Base-by-base conservation (phyloP, 2,113 vertebrate genomes). In the Rhinichthys klamathensis region DNA sequence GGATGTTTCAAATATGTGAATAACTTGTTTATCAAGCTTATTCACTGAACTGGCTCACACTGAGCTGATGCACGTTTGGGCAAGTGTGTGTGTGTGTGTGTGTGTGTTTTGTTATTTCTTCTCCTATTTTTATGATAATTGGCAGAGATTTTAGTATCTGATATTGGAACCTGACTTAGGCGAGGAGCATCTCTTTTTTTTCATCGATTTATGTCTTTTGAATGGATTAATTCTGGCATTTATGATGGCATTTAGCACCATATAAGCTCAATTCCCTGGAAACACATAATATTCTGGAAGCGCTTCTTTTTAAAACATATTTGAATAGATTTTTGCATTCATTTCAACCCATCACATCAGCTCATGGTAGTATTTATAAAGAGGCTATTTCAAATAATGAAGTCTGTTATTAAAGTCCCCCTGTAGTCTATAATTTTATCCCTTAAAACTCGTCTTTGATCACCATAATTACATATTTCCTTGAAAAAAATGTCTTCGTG, bases 151-250 rank as follows among this genome's bases (percentile, higher is more conserved):
- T 79, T 41, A 38, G 13, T 58, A 35, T 79, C 12, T 61, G 32
- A 25, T 61, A 1, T 1, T 27, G 58, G 35, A 80, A 30, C 12
- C n/a, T 15, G 23, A 46, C 12, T 15, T 11, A n/a, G 38, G 38
- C 12, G 11, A 6, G 69, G 35, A n/a, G 21, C n/a, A 72, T 23
- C 69, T 13, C 23, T 6, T 3, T 25, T 41, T n/a, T 73, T 44
- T 23, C 15, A 46, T 49, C 0, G 0, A 49, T 74, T 25, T 27
- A 2, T 49, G 32, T 61, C 38, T 27, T 12, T 35, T 79, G 56
- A 79, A 41, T 79, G 58, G 32, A 61, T 79, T n/a, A 32, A 25
- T 18, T 27, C 41, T 74, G 72, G 12, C 41, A 74, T 74, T 77
- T 77, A 58, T 35, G 23, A 25, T 79, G 23, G 32, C 12, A 61